These are phyloP conservation scores for Doris montereyensis DNA, from an alignment of 2,888 invertebrate genomes.

Conservation along the genomic window DNA sequence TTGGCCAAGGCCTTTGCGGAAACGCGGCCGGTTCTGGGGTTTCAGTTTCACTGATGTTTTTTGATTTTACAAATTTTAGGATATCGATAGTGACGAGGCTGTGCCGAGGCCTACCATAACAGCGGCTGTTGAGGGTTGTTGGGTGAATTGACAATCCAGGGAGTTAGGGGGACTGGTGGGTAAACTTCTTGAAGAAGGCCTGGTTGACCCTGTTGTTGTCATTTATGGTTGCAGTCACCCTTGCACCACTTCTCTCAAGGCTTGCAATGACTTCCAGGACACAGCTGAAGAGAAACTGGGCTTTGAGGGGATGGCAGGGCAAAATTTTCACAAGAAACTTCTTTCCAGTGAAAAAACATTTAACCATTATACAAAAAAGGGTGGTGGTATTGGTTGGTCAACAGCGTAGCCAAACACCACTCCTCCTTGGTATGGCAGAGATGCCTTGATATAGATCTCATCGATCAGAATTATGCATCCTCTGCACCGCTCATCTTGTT, in stretches of 20 bases:
- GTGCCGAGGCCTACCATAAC: too few species aligned
- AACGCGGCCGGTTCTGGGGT: too few species aligned
- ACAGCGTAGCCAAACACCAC: conserved; percentile 5
- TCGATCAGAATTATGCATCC: conserved; percentile 4
- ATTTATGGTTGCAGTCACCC: neutral
- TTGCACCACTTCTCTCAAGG: neutral
- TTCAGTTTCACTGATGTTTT: too few species aligned
- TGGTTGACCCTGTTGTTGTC: conserved; percentile 11
- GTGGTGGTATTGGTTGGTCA: neutral
- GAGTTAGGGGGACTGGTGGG: neutral
- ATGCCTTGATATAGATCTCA: conserved; percentile 7
- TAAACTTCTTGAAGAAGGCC: neutral
- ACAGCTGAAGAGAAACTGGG: neutral
- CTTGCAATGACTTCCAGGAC: neutral
- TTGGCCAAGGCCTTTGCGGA: too few species aligned
- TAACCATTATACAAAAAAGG: neutral
- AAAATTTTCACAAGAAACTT: neutral
- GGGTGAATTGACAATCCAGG: neutral
- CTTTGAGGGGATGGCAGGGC: neutral
- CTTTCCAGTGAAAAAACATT: too few species aligned
- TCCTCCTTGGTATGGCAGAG: conserved; percentile 12
- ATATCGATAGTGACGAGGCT: too few species aligned
- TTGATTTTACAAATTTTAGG: too few species aligned
- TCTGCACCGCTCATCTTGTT: neutral
- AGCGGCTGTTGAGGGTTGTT: neutral